Evolutionary conservation across 2,888 invertebrate species (phyloP), one percentile per base, ranked within the genome.

Genomic region (Meta bourneti): DNA sequence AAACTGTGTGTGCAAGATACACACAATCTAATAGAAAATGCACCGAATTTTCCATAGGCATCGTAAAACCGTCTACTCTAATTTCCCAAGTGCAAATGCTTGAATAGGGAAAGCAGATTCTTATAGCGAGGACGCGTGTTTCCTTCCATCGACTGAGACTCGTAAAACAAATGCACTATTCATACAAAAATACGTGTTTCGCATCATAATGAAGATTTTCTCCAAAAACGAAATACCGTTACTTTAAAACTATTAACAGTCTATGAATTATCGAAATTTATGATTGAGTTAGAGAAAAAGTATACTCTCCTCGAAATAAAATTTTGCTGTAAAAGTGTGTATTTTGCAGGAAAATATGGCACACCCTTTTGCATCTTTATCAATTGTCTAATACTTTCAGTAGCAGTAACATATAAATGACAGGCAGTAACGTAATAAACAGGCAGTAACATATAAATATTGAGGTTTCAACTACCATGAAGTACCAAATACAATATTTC

Each of bases 41-140:
- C 84, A 74, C 16, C 52, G 75, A 71, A 48, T 61, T 84, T 84
- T 84, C 54, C 84, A 20, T 34, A 54, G 11, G 54, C 54, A 13
- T 61, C 74, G 83, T 74, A 84, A 84, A 84, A 54, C 74, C 34
- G 83, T 74, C 74, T 69, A 49, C 52, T 79, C 54, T 87, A 87
- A 87, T 87, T 87, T 87, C 87, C 87, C 87, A n/a, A 71, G 87
- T 79, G 87, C 51, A 54, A 86, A 78, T 86, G 75, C 48, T 70
- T 69, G 78, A 86, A 86, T 70, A 49, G 70, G 51, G 51, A 86
- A 86, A 69, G 78, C 85, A 52, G 49, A 70, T 86, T 78, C 77
- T 61, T 61, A 78, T 54, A 77, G 70, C 51, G 77, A 9, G 54
- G 52, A 79, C 78, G 71, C 49, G 52, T 20, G 71, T 20, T 71